phyloP scores from a whole-genome alignment of 2,113 vertebrate species.

The Thermophis baileyi region DNA sequence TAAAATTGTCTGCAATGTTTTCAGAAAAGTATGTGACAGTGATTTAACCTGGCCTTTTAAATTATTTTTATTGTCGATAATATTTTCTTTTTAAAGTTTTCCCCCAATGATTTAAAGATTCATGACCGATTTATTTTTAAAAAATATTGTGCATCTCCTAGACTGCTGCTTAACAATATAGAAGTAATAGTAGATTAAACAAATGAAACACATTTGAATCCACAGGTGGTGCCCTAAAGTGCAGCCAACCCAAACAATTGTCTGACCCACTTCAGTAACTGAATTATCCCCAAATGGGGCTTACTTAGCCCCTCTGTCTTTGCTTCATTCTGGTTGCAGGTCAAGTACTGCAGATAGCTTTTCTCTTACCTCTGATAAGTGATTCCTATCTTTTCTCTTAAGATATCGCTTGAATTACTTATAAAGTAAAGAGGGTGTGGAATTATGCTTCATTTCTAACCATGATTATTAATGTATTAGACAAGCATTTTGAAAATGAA shows the following conservation, averaged over 20 bases:
- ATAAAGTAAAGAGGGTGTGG: constrained; percentile 1
- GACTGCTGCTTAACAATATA: neutral
- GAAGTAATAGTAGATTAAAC: neutral
- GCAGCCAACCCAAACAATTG: neutral
- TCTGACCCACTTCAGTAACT: neutral
- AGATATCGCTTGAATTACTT: constrained; percentile 12
- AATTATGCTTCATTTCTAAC: constrained; percentile 16
- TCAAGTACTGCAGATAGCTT: neutral
- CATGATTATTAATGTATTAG: constrained; percentile 25
- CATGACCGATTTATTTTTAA: neutral
- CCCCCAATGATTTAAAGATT: neutral
- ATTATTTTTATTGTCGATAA: neutral
- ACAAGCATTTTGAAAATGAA: constrained; percentile 15
- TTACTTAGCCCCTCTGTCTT: neutral
- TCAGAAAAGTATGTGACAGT: neutral
- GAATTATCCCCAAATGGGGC: neutral
- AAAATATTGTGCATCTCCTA: neutral
- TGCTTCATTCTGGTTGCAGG: neutral
- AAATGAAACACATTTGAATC: neutral
- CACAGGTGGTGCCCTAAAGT: neutral
- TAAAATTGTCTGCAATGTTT: neutral
- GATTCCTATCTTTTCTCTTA: constrained; percentile 11
- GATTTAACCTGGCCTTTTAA: neutral
- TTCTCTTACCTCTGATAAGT: neutral
- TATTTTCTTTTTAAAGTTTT: neutral